Percentiles rank a stretch among this genome's conserved stretches.
Conservation (phyloP, 2,113 vertebrate genomes). For the Laterallus jamaicensis region DNA sequence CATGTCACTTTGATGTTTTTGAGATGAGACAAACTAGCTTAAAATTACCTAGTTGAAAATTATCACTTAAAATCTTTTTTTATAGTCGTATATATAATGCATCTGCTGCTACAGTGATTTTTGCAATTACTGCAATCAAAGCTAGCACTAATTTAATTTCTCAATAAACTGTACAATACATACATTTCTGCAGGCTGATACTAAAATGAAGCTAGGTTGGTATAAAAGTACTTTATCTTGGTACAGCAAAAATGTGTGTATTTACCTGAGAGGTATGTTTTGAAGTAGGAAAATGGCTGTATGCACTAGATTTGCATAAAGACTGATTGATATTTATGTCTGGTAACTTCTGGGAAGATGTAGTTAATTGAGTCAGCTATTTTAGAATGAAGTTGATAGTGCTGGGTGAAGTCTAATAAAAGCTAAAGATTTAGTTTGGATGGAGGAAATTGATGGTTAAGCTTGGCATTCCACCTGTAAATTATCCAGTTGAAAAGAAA, state of each 20-base stretch:
- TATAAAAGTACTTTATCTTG: not conserved
- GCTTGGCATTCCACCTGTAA: not conserved
- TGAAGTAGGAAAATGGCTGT: not conserved
- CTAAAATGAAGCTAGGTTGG: not conserved
- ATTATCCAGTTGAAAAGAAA: not conserved
- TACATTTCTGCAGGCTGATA: not conserved
- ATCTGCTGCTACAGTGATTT: conserved; percentile 6
- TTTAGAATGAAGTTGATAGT: not conserved
- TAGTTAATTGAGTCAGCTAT: not conserved
- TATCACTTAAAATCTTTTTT: conserved; percentile 36
- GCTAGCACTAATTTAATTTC: conserved; percentile 49
- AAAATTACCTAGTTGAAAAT: conserved; percentile 53
- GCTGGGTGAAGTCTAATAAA: not conserved
- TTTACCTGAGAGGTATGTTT: not conserved
- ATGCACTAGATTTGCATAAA: not conserved
- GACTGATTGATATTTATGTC: not conserved
- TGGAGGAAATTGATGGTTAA: not conserved
- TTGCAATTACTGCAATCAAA: conserved; percentile 55
- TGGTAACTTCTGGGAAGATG: not conserved
- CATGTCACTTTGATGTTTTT: conserved; percentile 57
- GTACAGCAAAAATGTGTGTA: not conserved
- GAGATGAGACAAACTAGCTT: conserved; percentile 35
- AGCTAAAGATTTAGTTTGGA: not conserved
- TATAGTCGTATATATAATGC: not conserved
- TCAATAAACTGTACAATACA: not conserved